Evolutionary conservation across 2,888 invertebrate genomes (phyloP).

Genomic region (Cataglyphis albicans): DNA sequence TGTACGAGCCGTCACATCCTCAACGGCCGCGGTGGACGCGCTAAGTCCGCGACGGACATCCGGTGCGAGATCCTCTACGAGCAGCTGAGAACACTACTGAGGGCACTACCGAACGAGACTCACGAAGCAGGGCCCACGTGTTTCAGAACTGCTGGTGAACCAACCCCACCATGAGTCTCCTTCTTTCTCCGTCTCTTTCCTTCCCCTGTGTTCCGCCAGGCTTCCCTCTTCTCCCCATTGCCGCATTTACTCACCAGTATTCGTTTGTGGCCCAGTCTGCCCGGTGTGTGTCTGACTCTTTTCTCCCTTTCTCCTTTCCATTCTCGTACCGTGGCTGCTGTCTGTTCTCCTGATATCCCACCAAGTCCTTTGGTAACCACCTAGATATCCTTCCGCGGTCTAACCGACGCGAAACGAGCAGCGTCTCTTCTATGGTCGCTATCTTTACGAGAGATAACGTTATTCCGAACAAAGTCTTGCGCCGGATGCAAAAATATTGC

Average conservation of each 20-base stretch:
- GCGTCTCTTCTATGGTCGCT: constrained; percentile 42
- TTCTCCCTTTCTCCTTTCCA: constrained; percentile 63
- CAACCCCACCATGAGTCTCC: constrained; percentile 77
- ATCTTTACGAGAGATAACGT: constrained; percentile 54
- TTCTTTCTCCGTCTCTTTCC: constrained; percentile 63
- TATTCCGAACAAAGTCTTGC: constrained; percentile 41
- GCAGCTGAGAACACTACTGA: constrained; percentile 74
- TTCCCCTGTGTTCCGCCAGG: constrained; percentile 57
- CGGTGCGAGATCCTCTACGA: constrained; percentile 80
- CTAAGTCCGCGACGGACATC: constrained; percentile 59
- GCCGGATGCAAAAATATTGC: constrained; percentile 47
- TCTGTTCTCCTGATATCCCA: constrained; percentile 72
- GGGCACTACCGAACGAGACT: constrained; percentile 82
- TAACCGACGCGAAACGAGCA: constrained; percentile 10
- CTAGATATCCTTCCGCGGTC: constrained; percentile 70
- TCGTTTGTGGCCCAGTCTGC: constrained; percentile 51
- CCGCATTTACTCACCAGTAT: constrained; percentile 44
- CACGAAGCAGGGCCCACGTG: constrained; percentile 81
- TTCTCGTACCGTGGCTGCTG: constrained; percentile 62
- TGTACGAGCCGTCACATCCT: constrained; percentile 62
- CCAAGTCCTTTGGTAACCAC: constrained; percentile 69
- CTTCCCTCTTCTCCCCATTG: constrained; percentile 43
- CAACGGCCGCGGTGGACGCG: constrained; percentile 37
- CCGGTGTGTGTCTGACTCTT: constrained; percentile 43
- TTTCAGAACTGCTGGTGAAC: constrained; percentile 79